These are phyloP conservation scores for Sepiola atlantica DNA, from an alignment of 2,888 invertebrate genomes.

Conservation along the genomic window DNA sequence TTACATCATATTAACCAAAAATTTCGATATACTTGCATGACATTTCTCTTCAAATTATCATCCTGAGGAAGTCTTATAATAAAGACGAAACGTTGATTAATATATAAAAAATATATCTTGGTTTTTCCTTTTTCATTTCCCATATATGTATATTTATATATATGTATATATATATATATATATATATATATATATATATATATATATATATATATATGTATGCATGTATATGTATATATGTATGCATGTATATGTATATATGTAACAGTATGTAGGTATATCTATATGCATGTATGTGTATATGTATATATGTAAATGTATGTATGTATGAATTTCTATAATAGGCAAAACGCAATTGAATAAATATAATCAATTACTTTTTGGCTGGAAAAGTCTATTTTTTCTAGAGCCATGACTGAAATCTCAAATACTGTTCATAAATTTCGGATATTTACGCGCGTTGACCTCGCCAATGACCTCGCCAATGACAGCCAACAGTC, in stretches of 20 bases:
- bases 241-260: background rate
- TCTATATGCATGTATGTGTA: background rate
- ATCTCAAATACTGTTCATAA: background rate
- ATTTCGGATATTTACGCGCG: conserved; percentile 32
- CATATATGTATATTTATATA: too few species aligned
- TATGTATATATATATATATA: too few species aligned
- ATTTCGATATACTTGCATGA: too few species aligned
- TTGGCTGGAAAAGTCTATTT: background rate
- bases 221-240: background rate
- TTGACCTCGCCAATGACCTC: conserved; percentile 21
- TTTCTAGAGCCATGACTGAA: background rate
- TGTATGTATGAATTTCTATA: background rate
- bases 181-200: too few species aligned
- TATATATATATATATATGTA: too few species aligned
- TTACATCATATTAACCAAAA: too few species aligned
- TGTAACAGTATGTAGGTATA: background rate
- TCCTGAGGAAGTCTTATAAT: background rate
- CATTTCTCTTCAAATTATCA: too few species aligned
- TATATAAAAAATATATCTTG: too few species aligned
- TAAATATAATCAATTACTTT: background rate
- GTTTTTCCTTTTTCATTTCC: too few species aligned
- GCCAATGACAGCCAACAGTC: conserved; percentile 32
- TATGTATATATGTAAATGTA: background rate
- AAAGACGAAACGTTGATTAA: background rate
- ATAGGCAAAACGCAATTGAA: too few species aligned